Base-by-base conservation (phyloP, 1,140 invertebrate genomes). In the Leptonema lineaticorne region DNA sequence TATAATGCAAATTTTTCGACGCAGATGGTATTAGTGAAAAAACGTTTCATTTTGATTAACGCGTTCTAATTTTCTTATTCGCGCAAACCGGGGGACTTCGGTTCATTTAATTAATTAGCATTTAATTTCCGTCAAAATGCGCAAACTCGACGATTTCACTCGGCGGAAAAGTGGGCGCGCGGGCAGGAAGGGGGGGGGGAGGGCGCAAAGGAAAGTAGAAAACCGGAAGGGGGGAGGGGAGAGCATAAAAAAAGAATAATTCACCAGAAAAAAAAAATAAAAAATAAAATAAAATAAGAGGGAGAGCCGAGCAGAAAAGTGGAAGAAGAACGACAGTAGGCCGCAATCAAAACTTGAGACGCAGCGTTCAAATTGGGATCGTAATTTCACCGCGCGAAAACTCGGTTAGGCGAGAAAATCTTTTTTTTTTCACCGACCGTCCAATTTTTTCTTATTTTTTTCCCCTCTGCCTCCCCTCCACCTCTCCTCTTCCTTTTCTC, bases 61-160 rank as follows among this genome's bases (percentile, higher is more conserved):
- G 8, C 50, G 18, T 53, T 26, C 50, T 14, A 2, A 11, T 41
- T 41, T 33, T 53, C 14, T 53, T 53, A 11, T 22, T 22, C 20
- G 50, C 11, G 50, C 50, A 53, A 53, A 53, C 50, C 24, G n/a
- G n/a, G n/a, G 22, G n/a, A 22, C 46, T 8, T 20, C 46, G 50
- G 50, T 53, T 53, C 50, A 53, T 53, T 53, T 53, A 53, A 53
- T 53, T 53, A 53, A 53, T 53, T 53, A 53, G 50, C 50, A 53
- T 53, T 53, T 53, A 53, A 53, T 53, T 53, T 53, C 50, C 50
- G 50, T 53, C 50, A 24, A 53, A n/a, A 53, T 22, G 50, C 50
- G 50, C 50, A 24, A 53, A 53, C 50, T 53, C 50, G 50, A 53
- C 50, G 27, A 24, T 53, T 53, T 53, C 20, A 53, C 27, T 53